Percentiles rank a stretch among this genome's conserved stretches.
phyloP scores from a whole-genome alignment of 1,140 invertebrate species.

The Euglossa dilemma region DNA sequence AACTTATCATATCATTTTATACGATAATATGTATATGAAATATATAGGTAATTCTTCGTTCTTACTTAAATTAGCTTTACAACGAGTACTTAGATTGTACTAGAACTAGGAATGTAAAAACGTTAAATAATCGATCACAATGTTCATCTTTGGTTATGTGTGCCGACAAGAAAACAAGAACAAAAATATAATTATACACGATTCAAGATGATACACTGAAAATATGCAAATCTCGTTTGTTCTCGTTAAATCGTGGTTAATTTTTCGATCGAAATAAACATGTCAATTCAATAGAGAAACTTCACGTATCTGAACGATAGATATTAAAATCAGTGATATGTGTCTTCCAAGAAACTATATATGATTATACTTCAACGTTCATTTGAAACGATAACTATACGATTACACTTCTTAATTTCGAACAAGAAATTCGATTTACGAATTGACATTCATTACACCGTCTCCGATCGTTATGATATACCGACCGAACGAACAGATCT shows the following conservation, averaged over 20 bases:
- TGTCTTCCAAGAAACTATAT: neutral
- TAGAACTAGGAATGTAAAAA: conserved; percentile 20
- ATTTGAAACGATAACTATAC: neutral
- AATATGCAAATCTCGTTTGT: neutral
- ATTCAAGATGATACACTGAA: neutral
- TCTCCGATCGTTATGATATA: neutral
- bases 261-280: neutral
- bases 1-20: conserved; percentile 18
- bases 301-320: too few species aligned
- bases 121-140: conserved; percentile 36
- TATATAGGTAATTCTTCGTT: conserved; percentile 29
- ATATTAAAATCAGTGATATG: neutral
- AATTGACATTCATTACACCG: conserved; percentile 41
- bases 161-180: neutral
- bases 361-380: neutral
- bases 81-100: conserved; percentile 5
- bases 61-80: conserved; percentile 16
- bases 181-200: neutral
- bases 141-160: conserved; percentile 24
- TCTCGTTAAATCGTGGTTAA: neutral
- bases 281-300: neutral
- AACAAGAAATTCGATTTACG: conserved; percentile 38
- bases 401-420: conserved; percentile 1
- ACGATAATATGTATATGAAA: conserved; percentile 17
- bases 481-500: neutral